These are phyloP conservation scores for Ostrea edulis DNA, from an alignment of 1,140 invertebrate species.

Conservation along the genomic window DNA sequence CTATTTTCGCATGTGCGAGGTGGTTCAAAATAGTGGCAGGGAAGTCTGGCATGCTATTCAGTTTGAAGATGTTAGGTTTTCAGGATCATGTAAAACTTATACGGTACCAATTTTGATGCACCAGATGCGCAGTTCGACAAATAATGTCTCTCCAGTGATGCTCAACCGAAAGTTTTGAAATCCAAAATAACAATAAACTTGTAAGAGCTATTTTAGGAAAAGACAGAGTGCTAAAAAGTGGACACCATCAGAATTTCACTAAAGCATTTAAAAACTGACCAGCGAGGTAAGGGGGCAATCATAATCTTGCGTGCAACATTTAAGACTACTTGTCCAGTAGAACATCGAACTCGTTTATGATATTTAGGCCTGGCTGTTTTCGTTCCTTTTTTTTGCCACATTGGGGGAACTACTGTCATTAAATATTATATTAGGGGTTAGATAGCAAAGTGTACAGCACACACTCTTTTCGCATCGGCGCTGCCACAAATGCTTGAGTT, in stretches of 20 bases:
- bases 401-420: neutral
- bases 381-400: neutral
- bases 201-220: no score
- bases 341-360: neutral
- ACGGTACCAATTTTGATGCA: no score
- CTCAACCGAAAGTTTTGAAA: no score
- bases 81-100: neutral
- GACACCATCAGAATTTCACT: neutral
- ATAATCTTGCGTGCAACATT: neutral
- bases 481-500: neutral
- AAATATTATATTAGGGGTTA: neutral
- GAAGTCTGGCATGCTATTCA: constrained; percentile 8
- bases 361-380: neutral
- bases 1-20: constrained; percentile 37
- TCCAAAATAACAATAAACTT: no score
- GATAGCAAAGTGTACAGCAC: neutral
- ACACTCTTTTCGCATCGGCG: neutral
- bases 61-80: neutral
- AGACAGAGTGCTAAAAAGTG: no score
- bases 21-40: no score
- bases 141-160: no score
- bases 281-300: neutral
- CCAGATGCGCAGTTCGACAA: no score
- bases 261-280: neutral
- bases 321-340: neutral